Evolutionary conservation across 1,140 invertebrate species (phyloP), one percentile per base, ranked within the genome.

Genomic region (Diuraphis noxia): DNA sequence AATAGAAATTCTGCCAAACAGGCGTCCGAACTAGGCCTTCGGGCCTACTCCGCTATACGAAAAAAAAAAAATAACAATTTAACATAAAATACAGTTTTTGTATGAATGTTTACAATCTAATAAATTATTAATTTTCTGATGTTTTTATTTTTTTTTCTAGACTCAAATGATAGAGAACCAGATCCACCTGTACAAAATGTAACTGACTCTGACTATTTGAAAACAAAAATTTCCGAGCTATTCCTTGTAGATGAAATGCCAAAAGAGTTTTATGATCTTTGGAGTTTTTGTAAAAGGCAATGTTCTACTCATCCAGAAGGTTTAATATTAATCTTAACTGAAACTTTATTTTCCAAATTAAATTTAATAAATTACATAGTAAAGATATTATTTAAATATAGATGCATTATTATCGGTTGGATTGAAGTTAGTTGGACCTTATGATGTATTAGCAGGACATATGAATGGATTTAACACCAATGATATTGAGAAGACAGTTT

Each of bases 211-310:
- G 10, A 19, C 38, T 91, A 52, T 81, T 91, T 79, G 46, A 91
- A 82, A 40, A 82, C 10, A 82, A 21, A 81, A 91, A 91, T 91
- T 30, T 30, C 89, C 46, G 36, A 92, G 7, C 21, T 88, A 82
- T 92, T 92, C 21, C 79, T 98, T 94, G 93, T 98, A 49, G 95
- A 97, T 1, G 95, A 97, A 92, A 98, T 99, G 97, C 98, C 98
- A 23, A 93, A 95, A 84, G 98, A 99, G 94, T 98, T 99, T 94
- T 98, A 96, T 93, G 94, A 96, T 72, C 97, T 98, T 93, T 98
- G 96, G 95, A 94, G 96, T 88, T 97, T 98, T 93, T 98, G 96
- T 93, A 95, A 96, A 93, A 94, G 93, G 89, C 93, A 98, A 25
- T 95, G 95, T 87, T 93, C 94, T 21, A 94, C 94, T 21, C 94